phyloP scores from a whole-genome alignment of 1,140 invertebrate species.

The Phthorimaea operculella region DNA sequence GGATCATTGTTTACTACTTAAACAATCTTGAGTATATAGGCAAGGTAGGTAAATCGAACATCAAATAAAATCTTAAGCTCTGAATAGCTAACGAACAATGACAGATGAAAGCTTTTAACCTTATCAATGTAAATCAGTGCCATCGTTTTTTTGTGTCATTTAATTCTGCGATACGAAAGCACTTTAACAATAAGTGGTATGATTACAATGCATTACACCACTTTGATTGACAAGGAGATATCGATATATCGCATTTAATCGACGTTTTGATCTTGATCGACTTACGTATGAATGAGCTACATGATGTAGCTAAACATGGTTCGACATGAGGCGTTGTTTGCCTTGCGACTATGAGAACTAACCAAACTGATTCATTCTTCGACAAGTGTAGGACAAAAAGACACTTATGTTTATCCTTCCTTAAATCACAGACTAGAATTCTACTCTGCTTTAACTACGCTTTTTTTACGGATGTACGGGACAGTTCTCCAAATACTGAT shows the following conservation, averaged over 20 bases:
- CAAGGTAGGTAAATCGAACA: too few relatives aligned
- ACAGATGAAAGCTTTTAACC: too few relatives aligned
- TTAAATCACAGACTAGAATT: too few relatives aligned
- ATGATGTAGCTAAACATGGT: too few relatives aligned
- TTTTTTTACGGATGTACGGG: too few relatives aligned
- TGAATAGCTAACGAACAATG: too few relatives aligned
- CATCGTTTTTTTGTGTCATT: too few relatives aligned
- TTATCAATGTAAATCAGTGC: too few relatives aligned
- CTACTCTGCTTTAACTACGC: too few relatives aligned
- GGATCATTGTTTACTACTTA: neutral
- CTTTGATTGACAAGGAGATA: constrained; percentile 28
- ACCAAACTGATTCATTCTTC: neutral
- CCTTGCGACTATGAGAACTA: constrained; percentile 7
- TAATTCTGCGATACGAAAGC: neutral
- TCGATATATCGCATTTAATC: constrained; percentile 25
- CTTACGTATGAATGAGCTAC: neutral
- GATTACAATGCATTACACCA: constrained; percentile 24
- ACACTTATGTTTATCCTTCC: neutral
- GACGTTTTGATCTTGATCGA: constrained; percentile 25
- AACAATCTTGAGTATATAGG: neutral
- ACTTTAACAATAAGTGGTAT: constrained; percentile 20
- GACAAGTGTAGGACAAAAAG: constrained; percentile 1
- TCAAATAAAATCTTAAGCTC: too few relatives aligned
- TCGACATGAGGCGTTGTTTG: constrained; percentile 18
- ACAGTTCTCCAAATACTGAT: too few relatives aligned